Evolutionary conservation across 2,113 vertebrate species (phyloP).

Genomic region (Choloepus hoffmanni): DNA sequence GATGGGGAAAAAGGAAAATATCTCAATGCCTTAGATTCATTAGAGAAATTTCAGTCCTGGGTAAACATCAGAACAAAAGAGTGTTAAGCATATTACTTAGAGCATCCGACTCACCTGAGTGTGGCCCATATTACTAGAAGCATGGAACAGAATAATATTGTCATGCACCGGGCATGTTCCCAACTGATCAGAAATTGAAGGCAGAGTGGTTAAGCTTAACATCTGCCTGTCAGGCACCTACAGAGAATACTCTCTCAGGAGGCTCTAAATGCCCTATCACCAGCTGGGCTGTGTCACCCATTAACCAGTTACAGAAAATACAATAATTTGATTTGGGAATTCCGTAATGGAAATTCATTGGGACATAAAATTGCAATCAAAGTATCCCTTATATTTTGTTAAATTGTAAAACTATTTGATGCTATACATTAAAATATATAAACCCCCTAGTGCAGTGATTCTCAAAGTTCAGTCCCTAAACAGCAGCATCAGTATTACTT

Average conservation of each 20-base stretch:
- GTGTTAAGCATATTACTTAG: not conserved
- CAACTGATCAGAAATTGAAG: not conserved
- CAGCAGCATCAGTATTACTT: not conserved
- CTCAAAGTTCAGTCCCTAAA: not conserved
- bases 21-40: not conserved
- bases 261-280: not conserved
- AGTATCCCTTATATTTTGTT: not conserved
- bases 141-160: fast-evolving
- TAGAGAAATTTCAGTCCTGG: not conserved
- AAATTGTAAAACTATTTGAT: too few relatives aligned
- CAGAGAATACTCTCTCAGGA: not conserved
- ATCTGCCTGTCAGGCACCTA: not conserved
- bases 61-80: not conserved
- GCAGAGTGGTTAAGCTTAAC: not conserved
- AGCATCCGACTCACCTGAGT: not conserved
- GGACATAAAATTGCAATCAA: not conserved
- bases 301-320: not conserved
- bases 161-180: not conserved
- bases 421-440: not conserved
- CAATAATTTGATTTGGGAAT: not conserved
- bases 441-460: not conserved
- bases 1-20: not conserved
- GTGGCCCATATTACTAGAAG: not conserved
- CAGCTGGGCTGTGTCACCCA: fast-evolving
- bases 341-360: not conserved